A percentile compares a stretch with the other conserved stretches of the same genome.
Evolutionary conservation across 1,140 invertebrate species (phyloP).

Genomic region (Zeugodacus cucurbitae): DNA sequence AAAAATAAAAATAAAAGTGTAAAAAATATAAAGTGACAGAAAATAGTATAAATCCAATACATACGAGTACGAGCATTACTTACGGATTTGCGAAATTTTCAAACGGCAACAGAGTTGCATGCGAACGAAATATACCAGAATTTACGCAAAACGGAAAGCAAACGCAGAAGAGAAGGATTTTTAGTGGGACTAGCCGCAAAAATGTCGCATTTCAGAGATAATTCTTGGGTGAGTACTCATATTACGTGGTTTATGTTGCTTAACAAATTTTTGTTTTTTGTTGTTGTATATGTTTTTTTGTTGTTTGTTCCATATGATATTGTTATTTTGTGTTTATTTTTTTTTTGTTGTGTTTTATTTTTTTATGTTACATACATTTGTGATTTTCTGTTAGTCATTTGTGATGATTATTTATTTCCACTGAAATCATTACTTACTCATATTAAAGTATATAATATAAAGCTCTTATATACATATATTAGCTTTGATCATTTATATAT

Average conservation of each 20-base stretch:
- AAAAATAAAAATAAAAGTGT: background rate
- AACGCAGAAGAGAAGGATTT: conserved; percentile 30
- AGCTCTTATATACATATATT: background rate
- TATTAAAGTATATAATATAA: too few relatives aligned
- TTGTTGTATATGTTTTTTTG: background rate
- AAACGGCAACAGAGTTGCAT: background rate
- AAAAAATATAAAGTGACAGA: background rate
- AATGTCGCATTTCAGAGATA: conserved; percentile 66
- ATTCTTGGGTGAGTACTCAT: conserved; percentile 64
- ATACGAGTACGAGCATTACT: background rate
- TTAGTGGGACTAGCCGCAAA: conserved; percentile 43
- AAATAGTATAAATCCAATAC: background rate
- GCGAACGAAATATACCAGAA: background rate
- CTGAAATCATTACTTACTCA: background rate
- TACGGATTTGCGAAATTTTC: background rate
- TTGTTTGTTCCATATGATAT: background rate
- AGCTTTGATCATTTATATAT: background rate
- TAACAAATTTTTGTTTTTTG: background rate
- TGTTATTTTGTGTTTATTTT: background rate
- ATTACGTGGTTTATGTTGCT: conserved; percentile 6
- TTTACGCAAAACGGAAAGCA: background rate
- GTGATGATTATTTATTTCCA: background rate
- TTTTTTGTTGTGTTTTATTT: background rate
- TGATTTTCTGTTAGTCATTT: background rate
- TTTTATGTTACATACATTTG: background rate